Conservation (phyloP, 1,140 invertebrate species). For the Drosophila pachea region DNA sequence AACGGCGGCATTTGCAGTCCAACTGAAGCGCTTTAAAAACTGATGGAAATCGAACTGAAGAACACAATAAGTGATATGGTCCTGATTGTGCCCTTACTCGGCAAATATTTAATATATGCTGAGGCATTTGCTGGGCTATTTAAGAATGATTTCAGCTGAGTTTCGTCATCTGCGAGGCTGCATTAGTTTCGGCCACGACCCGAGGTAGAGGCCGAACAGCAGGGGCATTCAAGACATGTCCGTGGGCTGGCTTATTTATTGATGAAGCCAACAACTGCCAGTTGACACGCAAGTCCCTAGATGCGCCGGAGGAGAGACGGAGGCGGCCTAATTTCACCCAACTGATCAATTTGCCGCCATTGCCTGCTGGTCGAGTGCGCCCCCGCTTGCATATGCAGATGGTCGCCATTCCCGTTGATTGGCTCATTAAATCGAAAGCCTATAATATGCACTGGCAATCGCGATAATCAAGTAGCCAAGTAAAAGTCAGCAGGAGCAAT, state of each 20-base stretch:
- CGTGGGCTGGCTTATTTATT: slow-evolving; percentile 62
- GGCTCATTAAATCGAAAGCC: slow-evolving; percentile 52
- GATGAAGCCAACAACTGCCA: slow-evolving; percentile 65
- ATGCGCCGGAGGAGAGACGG: slow-evolving; percentile 6
- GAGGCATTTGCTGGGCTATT: too few species aligned
- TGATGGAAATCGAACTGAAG: too few species aligned
- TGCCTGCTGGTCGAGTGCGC: background rate
- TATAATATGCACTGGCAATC: slow-evolving; percentile 30
- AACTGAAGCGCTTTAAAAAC: too few species aligned
- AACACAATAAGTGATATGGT: too few species aligned
- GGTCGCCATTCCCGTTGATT: slow-evolving; percentile 49
- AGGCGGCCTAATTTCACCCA: slow-evolving; percentile 67
- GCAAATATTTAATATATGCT: too few species aligned
- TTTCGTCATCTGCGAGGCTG: slow-evolving; percentile 27
- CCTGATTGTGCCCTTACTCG: too few species aligned
- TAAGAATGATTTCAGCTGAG: background rate
- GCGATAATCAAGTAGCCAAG: slow-evolving; percentile 41
- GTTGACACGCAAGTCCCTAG: slow-evolving; percentile 68
- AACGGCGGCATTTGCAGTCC: too few species aligned
- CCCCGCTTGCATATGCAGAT: slow-evolving; percentile 66
- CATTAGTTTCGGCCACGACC: background rate
- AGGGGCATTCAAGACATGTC: slow-evolving; percentile 41
- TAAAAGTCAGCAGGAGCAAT: slow-evolving; percentile 38
- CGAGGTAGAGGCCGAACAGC: background rate
- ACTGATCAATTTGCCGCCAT: slow-evolving; percentile 64